phyloP scores from a whole-genome alignment of 2,888 invertebrate species.

The Apotomis betuletana region DNA sequence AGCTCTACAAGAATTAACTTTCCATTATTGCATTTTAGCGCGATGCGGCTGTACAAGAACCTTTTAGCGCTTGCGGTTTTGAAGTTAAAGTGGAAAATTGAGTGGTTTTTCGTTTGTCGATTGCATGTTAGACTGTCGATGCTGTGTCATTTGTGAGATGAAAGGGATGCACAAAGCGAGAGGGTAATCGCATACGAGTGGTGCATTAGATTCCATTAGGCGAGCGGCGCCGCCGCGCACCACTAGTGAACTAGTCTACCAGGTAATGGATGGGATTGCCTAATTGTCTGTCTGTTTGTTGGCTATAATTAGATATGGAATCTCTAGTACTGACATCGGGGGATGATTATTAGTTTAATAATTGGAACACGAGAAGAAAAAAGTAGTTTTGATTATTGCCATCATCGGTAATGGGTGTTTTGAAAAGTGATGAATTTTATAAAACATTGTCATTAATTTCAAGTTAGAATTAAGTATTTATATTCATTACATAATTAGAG shows the following conservation, averaged over 20 bases:
- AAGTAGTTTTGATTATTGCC: too few relatives aligned
- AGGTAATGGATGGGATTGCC: conserved; percentile 35
- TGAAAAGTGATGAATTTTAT: too few relatives aligned
- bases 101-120: conserved; percentile 45
- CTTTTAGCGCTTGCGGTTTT: conserved; percentile 31
- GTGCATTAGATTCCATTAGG: conserved; percentile 76
- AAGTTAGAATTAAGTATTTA: too few relatives aligned
- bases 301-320: not conserved
- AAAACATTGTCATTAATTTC: too few relatives aligned
- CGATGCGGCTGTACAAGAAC: conserved; percentile 12
- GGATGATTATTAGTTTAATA: not conserved
- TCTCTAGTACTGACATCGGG: not conserved
- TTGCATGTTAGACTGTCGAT: conserved; percentile 60
- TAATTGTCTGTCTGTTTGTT: conserved; percentile 2
- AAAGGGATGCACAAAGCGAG: conserved; percentile 76
- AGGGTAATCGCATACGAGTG: conserved; percentile 76
- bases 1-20: conserved; percentile 36
- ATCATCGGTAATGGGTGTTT: too few relatives aligned
- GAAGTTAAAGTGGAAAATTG: conserved; percentile 48
- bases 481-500: too few relatives aligned
- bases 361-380: not conserved
- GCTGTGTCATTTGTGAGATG: conserved; percentile 65
- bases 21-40: conserved; percentile 30
- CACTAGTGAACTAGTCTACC: conserved; percentile 46
- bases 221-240: conserved; percentile 24